A percentile compares a stretch with the other conserved stretches of the same genome.
Evolutionary conservation across 2,797 vertebrate genomes (phyloP).

Genomic region (Pangasius macronema): DNA sequence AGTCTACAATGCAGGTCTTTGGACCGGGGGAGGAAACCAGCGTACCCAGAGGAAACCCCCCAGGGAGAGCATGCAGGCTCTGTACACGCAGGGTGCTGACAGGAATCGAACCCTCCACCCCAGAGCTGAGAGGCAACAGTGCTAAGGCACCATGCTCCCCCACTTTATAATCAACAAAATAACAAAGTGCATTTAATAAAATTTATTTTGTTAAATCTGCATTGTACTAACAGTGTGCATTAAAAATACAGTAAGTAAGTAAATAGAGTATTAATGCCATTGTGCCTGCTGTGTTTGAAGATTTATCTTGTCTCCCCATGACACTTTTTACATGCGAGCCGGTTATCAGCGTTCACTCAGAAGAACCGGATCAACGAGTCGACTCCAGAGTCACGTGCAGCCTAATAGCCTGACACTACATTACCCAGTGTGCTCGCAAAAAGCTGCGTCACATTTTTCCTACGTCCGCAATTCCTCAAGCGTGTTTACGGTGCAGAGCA

Average conservation of each 20-base stretch:
- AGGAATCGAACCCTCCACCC: too few relatives aligned
- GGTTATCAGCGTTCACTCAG: background rate
- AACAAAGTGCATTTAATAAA: background rate
- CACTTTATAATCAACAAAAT: background rate
- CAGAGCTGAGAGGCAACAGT: too few relatives aligned
- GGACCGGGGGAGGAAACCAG: too few relatives aligned
- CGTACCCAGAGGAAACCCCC: too few relatives aligned
- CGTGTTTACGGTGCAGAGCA: background rate
- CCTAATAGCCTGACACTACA: constrained; percentile 29
- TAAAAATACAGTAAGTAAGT: background rate
- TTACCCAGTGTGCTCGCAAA: constrained; percentile 37
- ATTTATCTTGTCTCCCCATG: background rate
- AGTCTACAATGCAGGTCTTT: too few relatives aligned
- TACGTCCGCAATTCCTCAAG: background rate
- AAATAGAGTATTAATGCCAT: background rate
- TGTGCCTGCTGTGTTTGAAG: background rate
- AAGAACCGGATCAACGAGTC: background rate
- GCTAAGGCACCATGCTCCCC: too few relatives aligned
- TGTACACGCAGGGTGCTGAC: too few relatives aligned
- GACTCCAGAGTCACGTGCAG: background rate
- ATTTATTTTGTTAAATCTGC: background rate
- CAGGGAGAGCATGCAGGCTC: too few relatives aligned
- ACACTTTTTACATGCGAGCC: background rate
- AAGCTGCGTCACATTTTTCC: constrained; percentile 41
- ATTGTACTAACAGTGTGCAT: background rate